Evolutionary conservation across 2,113 vertebrate genomes (phyloP).

Genomic region (Myodes glareolus): DNA sequence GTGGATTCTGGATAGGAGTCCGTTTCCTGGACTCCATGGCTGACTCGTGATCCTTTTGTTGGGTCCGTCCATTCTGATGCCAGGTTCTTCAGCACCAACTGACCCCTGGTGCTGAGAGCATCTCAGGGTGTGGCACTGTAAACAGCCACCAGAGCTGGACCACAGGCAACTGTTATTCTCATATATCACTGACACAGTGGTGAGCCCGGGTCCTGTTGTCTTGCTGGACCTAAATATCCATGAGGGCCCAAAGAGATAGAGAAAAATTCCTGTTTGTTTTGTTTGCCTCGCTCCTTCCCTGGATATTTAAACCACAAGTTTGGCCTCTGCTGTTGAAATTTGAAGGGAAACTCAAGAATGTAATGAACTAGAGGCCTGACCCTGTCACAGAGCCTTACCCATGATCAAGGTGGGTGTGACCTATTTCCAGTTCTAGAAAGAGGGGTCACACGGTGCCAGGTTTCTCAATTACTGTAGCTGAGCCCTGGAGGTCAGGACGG

Average conservation of each 20-base stretch:
- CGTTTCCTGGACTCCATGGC: background rate
- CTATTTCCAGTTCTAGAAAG: background rate
- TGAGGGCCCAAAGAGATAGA: background rate
- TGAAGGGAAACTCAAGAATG: conserved; percentile 53
- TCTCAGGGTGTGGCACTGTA: background rate
- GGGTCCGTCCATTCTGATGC: background rate
- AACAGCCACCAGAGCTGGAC: background rate
- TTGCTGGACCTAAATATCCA: conserved; percentile 26
- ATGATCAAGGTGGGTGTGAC: background rate
- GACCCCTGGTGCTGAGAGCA: background rate
- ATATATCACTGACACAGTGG: background rate
- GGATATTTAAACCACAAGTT: conserved; percentile 56
- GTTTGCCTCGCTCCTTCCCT: background rate
- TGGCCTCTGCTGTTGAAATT: conserved; percentile 26
- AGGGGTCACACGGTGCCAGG: background rate
- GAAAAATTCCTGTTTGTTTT: conserved; percentile 45
- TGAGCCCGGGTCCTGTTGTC: background rate
- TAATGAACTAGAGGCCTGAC: background rate
- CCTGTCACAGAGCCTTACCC: background rate
- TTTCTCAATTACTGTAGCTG: background rate
- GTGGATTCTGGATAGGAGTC: background rate
- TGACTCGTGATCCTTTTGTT: background rate
- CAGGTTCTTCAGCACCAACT: background rate
- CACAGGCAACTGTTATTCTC: background rate
- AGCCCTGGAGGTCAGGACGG: background rate